These are phyloP conservation scores for Megalopta genalis DNA, from an alignment of 1,140 invertebrate genomes.

Conservation along the genomic window DNA sequence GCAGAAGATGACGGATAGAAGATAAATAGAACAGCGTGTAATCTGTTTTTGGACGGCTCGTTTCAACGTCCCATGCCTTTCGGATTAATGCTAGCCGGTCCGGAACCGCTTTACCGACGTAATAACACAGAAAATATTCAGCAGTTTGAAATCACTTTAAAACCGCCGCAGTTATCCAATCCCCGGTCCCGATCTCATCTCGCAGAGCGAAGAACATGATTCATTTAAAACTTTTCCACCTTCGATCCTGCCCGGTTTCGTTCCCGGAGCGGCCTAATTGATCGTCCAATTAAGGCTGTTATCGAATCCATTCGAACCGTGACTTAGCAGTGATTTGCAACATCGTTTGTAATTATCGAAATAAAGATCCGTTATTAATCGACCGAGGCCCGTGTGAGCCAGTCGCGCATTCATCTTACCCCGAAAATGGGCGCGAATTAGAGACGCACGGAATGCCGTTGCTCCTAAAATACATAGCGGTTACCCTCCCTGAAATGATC, in stretches of 20 bases:
- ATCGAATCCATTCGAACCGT: background rate
- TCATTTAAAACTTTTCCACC: background rate
- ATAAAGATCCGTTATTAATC: background rate
- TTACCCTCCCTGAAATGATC: constrained; percentile 19
- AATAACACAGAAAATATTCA: no score
- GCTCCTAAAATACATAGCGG: background rate
- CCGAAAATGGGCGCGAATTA: background rate
- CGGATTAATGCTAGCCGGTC: no score
- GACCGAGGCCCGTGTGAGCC: background rate
- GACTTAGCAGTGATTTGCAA: background rate
- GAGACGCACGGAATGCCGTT: background rate
- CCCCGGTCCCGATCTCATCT: background rate
- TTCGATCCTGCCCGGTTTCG: background rate
- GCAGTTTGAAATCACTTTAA: no score
- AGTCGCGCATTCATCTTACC: constrained; percentile 9
- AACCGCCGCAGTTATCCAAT: no score
- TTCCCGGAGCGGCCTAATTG: background rate
- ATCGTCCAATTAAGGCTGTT: background rate
- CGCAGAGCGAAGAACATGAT: background rate
- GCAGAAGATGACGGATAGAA: no score
- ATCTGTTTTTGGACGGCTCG: no score
- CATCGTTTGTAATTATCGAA: background rate
- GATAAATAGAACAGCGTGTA: no score
- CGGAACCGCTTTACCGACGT: no score
- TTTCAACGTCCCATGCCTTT: no score